Conservation (phyloP, 1,140 invertebrate genomes). For the Scaptodrosophila lebanonensis region DNA sequence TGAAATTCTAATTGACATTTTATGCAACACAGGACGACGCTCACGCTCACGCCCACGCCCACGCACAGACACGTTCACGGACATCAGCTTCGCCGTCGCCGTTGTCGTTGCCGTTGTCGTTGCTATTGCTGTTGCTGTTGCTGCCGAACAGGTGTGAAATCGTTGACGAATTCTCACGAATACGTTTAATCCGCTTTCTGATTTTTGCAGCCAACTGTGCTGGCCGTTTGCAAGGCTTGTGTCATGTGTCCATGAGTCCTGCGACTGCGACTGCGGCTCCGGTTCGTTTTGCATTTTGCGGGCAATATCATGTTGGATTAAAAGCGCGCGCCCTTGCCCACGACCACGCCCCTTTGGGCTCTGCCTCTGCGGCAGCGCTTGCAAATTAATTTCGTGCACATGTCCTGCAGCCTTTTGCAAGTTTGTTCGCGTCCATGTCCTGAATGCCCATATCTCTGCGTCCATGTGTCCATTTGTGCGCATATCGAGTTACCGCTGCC, state of each 20-base stretch:
- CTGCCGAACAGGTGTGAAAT: conserved; percentile 64
- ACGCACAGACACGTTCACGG: not conserved
- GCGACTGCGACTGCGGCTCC: not conserved
- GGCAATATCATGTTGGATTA: conserved; percentile 69
- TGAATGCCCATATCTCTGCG: not conserved
- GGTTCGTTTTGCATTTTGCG: conserved; percentile 61
- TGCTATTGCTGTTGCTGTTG: not conserved
- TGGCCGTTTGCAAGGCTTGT: conserved; percentile 10
- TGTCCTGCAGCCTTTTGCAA: conserved; percentile 66
- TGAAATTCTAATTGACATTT: conserved; percentile 74
- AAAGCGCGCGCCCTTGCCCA: conserved; percentile 35
- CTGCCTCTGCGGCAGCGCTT: conserved; percentile 29
- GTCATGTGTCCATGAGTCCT: conserved; percentile 2
- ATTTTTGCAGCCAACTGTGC: conserved; percentile 51
- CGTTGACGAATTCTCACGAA: conserved; percentile 73
- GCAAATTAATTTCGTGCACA: conserved; percentile 69
- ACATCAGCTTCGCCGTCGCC: not conserved
- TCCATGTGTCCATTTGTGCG: conserved; percentile 13
- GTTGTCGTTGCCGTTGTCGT: not conserved
- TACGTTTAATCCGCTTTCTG: conserved; percentile 74
- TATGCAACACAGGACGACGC: too few species aligned
- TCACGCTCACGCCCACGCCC: too few species aligned
- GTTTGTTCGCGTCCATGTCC: conserved; percentile 21
- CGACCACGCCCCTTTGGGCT: conserved; percentile 24
- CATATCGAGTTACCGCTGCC: conserved; percentile 36